Conservation (phyloP, 1,140 invertebrate species). For the Ericerus pela region DNA sequence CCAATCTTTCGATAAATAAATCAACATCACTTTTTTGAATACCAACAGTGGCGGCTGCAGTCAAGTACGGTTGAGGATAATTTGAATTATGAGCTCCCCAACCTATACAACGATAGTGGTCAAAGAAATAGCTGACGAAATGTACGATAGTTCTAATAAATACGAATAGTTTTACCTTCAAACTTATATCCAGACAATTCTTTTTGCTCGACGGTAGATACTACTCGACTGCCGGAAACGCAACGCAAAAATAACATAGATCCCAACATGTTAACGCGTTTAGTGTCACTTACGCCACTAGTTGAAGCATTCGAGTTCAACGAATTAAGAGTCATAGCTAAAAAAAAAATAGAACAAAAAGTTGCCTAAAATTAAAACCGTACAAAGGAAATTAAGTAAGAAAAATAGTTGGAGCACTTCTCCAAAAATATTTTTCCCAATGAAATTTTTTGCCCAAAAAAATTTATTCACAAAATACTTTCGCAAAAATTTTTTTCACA, state of each 20-base stretch:
- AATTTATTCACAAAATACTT: no score
- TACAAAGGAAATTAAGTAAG: not conserved
- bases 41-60: slow-evolving; percentile 54
- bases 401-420: not conserved
- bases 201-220: slow-evolving; percentile 39
- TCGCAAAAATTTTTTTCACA: no score
- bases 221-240: slow-evolving; percentile 51
- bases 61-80: slow-evolving; percentile 49
- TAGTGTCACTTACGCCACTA: slow-evolving; percentile 33
- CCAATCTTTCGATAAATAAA: slow-evolving; percentile 44
- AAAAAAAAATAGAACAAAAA: slow-evolving; percentile 16
- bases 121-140: not conserved
- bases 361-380: not conserved
- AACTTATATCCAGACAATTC: slow-evolving; percentile 41
- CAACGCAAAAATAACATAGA: slow-evolving; percentile 56
- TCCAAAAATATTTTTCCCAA: not conserved
- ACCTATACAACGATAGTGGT: slow-evolving; percentile 31
- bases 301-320: slow-evolving; percentile 22
- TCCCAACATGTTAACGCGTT: slow-evolving; percentile 42
- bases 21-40: slow-evolving; percentile 50
- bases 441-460: no score
- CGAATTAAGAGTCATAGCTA: slow-evolving; percentile 31
- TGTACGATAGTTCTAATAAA: not conserved
- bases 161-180: slow-evolving; percentile 36
- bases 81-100: slow-evolving; percentile 52